Base-by-base conservation (phyloP, 2,888 invertebrate genomes). In the Napeogenes inachia region DNA sequence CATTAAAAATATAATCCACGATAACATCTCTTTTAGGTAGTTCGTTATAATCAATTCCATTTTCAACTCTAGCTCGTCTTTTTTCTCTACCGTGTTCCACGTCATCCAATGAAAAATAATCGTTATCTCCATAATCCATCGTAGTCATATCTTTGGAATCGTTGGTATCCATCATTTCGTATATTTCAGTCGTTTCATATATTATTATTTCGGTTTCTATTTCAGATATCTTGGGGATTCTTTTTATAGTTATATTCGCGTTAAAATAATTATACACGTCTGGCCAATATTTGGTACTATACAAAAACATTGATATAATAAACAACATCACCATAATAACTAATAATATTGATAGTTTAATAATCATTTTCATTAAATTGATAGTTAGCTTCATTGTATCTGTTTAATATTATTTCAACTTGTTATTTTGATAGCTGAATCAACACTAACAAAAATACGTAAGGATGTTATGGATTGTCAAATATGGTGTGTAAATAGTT, bases 231-330 rank as follows among this genome's bases (percentile, higher is more conserved):
- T 82, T 87, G 0, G 86, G 84, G 67, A 89, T 88, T 45, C 82
- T 74, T 70, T 81, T 86, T 46, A 90, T 88, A 0, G 89, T 89
- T 38, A 90, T 84, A 67, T 90, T 88, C 0, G 85, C 81, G 50
- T 85, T 83, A 10, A 87, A 74, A 61, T 89, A 89, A 61, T 81
- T 87, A 54, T 89, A 81, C 0, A 89, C 69, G 68, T 90, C 89
- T 0, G 84, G 84, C 89, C 88, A 90, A 64, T 85, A 89, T 62
- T 76, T 79, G 0, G 77, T 73, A 70, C 87, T 88, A 62, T 87
- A 89, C 13, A 89, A 59, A 46, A 85, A 71, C 0, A 77, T 68
- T 21, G 84, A 79, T 74, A 89, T 74, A 13, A 90, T 66, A 21
- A 81, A 85, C 56, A 89, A 55, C 63, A 82, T 72, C 2, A 85